Percentiles rank a stretch among this genome's conserved stretches.
Evolutionary conservation across 2,113 vertebrate genomes (phyloP).

Genomic region (Lichenostomus cassidix): DNA sequence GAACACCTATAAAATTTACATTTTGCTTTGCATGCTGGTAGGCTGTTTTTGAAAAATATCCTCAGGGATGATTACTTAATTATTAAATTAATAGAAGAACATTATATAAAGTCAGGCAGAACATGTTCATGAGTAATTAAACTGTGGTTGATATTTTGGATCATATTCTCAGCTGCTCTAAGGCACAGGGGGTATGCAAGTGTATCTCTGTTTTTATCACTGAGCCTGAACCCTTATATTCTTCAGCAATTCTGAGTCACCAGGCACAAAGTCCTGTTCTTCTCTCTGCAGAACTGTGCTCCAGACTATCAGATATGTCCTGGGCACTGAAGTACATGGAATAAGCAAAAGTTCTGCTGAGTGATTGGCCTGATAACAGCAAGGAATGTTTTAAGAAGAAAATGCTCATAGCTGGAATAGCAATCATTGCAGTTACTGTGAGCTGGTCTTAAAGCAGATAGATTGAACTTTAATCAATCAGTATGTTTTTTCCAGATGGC

Average conservation of each 20-base stretch:
- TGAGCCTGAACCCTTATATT: background rate
- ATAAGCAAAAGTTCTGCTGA: conserved; percentile 64
- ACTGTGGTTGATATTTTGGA: background rate
- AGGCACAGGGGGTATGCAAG: background rate
- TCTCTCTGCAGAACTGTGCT: conserved; percentile 39
- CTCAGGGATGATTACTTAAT: conserved; percentile 21
- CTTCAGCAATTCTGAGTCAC: conserved; percentile 61
- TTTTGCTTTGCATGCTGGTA: background rate
- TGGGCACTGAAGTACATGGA: conserved; percentile 53
- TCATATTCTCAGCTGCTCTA: background rate
- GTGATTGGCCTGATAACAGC: conserved; percentile 52
- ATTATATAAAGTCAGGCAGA: conserved; percentile 14
- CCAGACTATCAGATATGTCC: conserved; percentile 41
- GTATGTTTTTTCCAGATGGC: conserved; percentile 71
- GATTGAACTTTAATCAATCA: conserved; percentile 71
- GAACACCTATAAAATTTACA: background rate
- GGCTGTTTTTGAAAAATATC: background rate
- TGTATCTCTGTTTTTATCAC: background rate
- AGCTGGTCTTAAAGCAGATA: conserved; percentile 62
- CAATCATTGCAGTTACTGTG: conserved; percentile 65
- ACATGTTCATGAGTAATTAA: background rate
- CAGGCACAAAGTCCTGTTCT: conserved; percentile 55
- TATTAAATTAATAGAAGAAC: conserved; percentile 37
- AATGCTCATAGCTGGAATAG: conserved; percentile 72
- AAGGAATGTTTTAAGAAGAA: conserved; percentile 56